Evolutionary conservation across 1,140 invertebrate species (phyloP), one percentile per base, ranked within the genome.

Genomic region (Macrotrachela quadricornifera): DNA sequence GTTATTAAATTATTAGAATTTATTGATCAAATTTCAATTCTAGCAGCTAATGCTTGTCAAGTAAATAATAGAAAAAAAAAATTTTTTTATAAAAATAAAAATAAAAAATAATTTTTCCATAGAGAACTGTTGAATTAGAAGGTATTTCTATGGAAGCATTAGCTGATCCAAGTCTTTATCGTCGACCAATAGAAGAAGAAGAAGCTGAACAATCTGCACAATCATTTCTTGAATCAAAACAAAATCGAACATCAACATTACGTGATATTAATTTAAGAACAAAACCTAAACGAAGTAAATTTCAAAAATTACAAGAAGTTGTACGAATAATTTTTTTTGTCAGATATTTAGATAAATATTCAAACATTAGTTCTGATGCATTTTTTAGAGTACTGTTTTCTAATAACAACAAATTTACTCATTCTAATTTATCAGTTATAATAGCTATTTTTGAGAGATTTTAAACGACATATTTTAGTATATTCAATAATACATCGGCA

Each of bases 41-140:
- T 69, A 40, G 63, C 65, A 10, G 68, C 64, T 62, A 61, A 67
- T 44, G 64, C 66, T 6, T 69, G 67, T 57, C 61, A 64, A 41
- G 67, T 69, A 57, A 61, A 64, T 46, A 6, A 40, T 12, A 14
- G 43, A n/a, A 14, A 6, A 4, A 8, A 30, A 12, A 10, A 12
- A 9, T 52, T 13, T 18, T 14, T 36, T 18, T 30, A n/a, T 14
- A 48, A 52, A 8, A 52, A 16, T 62, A 40, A 17, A 49, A 30
- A 46, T 10, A 9, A 21, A 46, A 21, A 6, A n/a, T 11, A 4
- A 6, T 46, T 46, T 6, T 15, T 4, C 2, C 4, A 46, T 13
- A 46, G 8, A 48, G 16, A n/a, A 44, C 46, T 4, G 49, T 36
- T 45, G 47, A 55, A 50, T 51, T 50, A 16, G 49, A 55, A 50